A percentile compares a stretch with the other conserved stretches of the same genome.
Conservation (phyloP, 2,888 invertebrate species). For the Campoplex capitator region DNA sequence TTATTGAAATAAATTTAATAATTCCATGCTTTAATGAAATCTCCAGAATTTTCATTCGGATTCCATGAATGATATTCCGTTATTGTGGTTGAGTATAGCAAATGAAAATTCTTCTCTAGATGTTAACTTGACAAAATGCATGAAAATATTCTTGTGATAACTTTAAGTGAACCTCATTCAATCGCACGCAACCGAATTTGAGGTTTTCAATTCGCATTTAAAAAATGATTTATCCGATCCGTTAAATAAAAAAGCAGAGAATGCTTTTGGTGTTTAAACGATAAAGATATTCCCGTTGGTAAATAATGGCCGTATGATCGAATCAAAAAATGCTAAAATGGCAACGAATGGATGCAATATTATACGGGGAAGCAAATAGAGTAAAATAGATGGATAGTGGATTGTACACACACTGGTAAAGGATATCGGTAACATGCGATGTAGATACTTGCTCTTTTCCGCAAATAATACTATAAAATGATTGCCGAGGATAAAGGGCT, state of each 20-base stretch:
- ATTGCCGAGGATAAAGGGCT: constrained; percentile 61
- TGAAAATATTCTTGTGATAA: not conserved
- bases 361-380: constrained; percentile 42
- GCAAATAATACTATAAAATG: constrained; percentile 68
- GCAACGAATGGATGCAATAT: constrained; percentile 47
- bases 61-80: no score
- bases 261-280: not conserved
- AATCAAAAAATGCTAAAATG: constrained; percentile 33
- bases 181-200: not conserved
- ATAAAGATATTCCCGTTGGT: constrained; percentile 31
- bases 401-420: constrained; percentile 26
- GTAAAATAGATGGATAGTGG: constrained; percentile 34
- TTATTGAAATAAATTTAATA: not conserved
- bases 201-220: not conserved
- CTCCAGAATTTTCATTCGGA: no score
- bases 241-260: not conserved
- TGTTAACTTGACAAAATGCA: no score
- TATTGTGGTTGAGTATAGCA: no score
- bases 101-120: no score
- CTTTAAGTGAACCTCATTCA: not conserved
- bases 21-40: not conserved
- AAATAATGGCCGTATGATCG: constrained; percentile 19
- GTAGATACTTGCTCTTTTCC: constrained; percentile 51
- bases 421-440: constrained; percentile 45
- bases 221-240: not conserved